These are phyloP conservation scores for Mastacembelus armatus DNA, from an alignment of 2,797 vertebrate species.

Conservation along the genomic window DNA sequence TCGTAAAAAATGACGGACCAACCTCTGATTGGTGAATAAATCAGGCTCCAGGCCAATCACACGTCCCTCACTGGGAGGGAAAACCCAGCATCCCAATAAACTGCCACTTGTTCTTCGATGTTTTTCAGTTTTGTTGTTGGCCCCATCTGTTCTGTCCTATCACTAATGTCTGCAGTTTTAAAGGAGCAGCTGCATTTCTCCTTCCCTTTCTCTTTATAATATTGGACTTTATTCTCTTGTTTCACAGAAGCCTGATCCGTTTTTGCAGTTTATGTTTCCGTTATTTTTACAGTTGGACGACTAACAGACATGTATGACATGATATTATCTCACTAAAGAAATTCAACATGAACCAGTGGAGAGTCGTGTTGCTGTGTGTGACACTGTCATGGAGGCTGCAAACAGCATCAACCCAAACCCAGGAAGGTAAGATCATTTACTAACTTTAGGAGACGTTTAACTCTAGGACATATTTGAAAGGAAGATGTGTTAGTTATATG, in stretches of 20 bases:
- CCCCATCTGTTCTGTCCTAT: slow-evolving; percentile 37
- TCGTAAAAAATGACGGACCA: slow-evolving; percentile 57
- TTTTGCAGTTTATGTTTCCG: neutral
- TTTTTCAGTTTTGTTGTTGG: slow-evolving; percentile 49
- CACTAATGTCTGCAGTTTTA: neutral
- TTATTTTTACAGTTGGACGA: neutral
- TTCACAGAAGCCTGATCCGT: neutral
- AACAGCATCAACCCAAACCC: slow-evolving; percentile 65
- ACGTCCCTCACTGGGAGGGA: slow-evolving; percentile 64
- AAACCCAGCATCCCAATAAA: slow-evolving; percentile 62
- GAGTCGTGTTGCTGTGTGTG: slow-evolving; percentile 64
- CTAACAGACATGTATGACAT: slow-evolving; percentile 43
- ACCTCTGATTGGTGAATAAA: slow-evolving; percentile 69
- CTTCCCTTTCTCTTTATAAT: slow-evolving; percentile 4
- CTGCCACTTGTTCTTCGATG: slow-evolving; percentile 64
- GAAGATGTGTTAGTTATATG: too few species aligned
- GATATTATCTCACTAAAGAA: slow-evolving; percentile 44
- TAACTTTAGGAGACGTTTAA: too few species aligned
- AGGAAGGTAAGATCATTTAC: slow-evolving; percentile 77
- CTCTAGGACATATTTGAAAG: too few species aligned
- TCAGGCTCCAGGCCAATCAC: slow-evolving; percentile 70
- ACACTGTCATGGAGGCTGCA: slow-evolving; percentile 58
- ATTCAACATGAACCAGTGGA: slow-evolving; percentile 49
- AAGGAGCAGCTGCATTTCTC: neutral
- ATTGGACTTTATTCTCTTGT: slow-evolving; percentile 1